Percentiles rank a stretch among this genome's conserved stretches.
phyloP scores from a whole-genome alignment of 2,888 invertebrate species.

The Pseudanteris insignis region DNA sequence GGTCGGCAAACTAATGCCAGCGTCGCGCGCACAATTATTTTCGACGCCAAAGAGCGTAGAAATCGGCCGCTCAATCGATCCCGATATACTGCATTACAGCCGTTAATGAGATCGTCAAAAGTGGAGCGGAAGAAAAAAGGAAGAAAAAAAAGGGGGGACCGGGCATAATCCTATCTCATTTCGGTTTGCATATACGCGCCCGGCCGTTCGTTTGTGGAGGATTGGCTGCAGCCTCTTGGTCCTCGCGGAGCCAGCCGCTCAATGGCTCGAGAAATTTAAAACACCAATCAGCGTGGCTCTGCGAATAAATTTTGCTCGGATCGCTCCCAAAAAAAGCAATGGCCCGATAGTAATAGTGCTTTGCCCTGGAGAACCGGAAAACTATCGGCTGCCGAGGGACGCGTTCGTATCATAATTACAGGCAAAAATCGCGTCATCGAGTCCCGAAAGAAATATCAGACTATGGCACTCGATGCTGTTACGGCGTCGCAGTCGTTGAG shows the following conservation, averaged over 20 bases:
- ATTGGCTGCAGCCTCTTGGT: conserved; percentile 32
- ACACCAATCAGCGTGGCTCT: conserved; percentile 60
- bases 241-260: conserved; percentile 46
- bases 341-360: conserved; percentile 56
- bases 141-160: conserved; percentile 10
- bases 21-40: no score
- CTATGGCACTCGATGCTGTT: no score
- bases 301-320: conserved; percentile 55
- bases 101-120: conserved; percentile 42
- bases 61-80: conserved; percentile 18
- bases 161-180: conserved; percentile 32
- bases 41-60: not conserved
- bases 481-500: no score
- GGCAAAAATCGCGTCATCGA: conserved; percentile 8
- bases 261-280: conserved; percentile 62
- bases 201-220: conserved; percentile 18
- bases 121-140: conserved; percentile 21
- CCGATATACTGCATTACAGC: conserved; percentile 21
- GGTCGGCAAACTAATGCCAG: not conserved
- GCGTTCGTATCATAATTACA: conserved; percentile 38
- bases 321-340: conserved; percentile 61
- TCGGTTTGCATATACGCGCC: conserved; percentile 26
- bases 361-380: conserved; percentile 50
- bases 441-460: no score
- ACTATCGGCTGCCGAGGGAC: conserved; percentile 42